These are phyloP conservation scores for Corapipo altera DNA, from an alignment of 2,113 vertebrate genomes.

Conservation along the genomic window DNA sequence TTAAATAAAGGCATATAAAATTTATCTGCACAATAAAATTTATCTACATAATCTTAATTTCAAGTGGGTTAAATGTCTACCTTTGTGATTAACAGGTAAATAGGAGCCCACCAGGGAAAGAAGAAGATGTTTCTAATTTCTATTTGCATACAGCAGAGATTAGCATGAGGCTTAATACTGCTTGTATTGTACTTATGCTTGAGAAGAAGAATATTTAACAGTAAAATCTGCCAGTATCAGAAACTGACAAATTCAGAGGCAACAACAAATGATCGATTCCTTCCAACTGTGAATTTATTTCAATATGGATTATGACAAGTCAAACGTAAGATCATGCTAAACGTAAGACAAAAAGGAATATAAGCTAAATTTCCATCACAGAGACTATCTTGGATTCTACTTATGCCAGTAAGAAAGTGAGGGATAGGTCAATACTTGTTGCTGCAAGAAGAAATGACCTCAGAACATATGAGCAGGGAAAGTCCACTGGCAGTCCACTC, in stretches of 20 bases:
- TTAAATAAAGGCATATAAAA: neutral
- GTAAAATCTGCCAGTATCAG: neutral
- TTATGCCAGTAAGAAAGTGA: neutral
- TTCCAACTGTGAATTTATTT: neutral
- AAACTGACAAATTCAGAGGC: neutral
- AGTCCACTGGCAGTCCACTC: neutral
- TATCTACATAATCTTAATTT: neutral
- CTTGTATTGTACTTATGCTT: neutral
- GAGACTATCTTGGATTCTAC: neutral
- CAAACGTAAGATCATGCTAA: neutral
- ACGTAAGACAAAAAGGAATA: neutral
- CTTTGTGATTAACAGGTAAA: neutral
- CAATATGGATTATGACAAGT: neutral
- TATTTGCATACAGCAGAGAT: neutral
- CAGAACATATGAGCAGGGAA: accelerated
- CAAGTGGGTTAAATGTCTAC: neutral
- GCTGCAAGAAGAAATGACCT: neutral
- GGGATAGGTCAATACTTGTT: neutral
- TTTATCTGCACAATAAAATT: neutral
- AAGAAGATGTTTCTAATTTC: neutral
- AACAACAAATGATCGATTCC: neutral
- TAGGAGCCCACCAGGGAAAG: neutral
- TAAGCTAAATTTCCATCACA: neutral
- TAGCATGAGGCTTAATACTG: neutral
- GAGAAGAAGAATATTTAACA: neutral